Conservation (phyloP, 2,888 invertebrate species). For the Trileptium ribeirensis region DNA sequence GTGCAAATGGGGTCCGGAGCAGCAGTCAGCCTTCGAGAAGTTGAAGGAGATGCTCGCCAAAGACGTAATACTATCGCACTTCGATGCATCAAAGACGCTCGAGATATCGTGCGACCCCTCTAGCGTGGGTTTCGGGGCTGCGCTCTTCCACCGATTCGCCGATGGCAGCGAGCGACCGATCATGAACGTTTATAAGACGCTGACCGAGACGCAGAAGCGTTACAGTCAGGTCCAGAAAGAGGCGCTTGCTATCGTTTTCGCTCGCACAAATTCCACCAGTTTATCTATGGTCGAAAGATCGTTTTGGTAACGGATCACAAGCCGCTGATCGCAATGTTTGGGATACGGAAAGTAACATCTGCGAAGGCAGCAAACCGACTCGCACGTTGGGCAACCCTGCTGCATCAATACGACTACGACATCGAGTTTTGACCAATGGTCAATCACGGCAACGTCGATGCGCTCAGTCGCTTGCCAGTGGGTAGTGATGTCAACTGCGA, state of each 20-base stretch:
- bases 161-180: constrained; percentile 31
- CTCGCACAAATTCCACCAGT: constrained; percentile 38
- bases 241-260: constrained; percentile 35
- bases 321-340: constrained; percentile 32
- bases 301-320: constrained; percentile 34
- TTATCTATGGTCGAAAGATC: constrained; percentile 34
- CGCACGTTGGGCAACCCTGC: constrained; percentile 27
- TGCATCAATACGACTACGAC: constrained; percentile 4
- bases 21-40: background rate
- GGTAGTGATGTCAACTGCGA: constrained; percentile 20
- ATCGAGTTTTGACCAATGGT: constrained; percentile 3
- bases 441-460: constrained; percentile 32
- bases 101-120: constrained; percentile 12
- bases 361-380: constrained; percentile 25
- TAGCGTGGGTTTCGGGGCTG: constrained; percentile 14
- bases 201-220: constrained; percentile 33
- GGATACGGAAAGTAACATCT: constrained; percentile 14
- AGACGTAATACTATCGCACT: background rate
- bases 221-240: constrained; percentile 40
- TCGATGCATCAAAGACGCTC: background rate
- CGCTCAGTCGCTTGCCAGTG: constrained; percentile 29
- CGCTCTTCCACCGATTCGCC: constrained; percentile 30
- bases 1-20: background rate
- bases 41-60: background rate
- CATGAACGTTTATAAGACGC: constrained; percentile 35